Conservation (phyloP, 2,113 vertebrate species). For the Cyphomyrus discorhynchus region DNA sequence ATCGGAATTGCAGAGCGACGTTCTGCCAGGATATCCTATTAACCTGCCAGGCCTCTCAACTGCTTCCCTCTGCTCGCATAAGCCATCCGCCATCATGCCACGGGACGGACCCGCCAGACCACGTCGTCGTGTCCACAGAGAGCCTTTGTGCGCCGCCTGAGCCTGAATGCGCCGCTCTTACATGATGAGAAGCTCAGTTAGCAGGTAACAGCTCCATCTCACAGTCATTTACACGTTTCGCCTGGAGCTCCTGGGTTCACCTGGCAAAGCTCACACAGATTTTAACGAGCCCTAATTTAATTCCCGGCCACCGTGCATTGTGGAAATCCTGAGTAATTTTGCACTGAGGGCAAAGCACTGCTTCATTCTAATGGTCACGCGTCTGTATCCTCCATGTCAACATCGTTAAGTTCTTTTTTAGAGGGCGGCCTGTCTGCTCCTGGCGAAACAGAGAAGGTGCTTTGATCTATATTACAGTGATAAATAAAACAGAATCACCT, state of each 20-base stretch:
- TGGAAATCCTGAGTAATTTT: background rate
- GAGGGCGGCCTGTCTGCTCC: conserved; percentile 12
- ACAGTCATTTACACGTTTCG: background rate
- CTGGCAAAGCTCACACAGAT: background rate
- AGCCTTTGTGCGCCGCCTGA: background rate
- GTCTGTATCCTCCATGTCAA: conserved; percentile 17
- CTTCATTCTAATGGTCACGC: background rate
- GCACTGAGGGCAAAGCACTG: background rate
- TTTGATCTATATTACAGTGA: conserved; percentile 33
- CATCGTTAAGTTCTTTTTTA: conserved; percentile 18
- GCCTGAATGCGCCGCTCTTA: background rate
- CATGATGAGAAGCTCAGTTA: background rate
- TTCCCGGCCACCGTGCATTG: background rate
- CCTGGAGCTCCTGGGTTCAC: background rate
- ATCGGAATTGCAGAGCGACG: background rate
- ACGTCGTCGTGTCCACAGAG: background rate
- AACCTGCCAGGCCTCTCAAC: background rate
- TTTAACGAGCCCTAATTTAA: background rate
- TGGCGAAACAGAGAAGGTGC: background rate
- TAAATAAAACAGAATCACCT: conserved; percentile 33
- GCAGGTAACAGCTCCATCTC: background rate
- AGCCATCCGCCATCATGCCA: background rate
- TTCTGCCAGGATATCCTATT: background rate
- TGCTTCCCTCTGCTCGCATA: background rate
- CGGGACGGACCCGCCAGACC: background rate